Evolutionary conservation across 2,888 invertebrate species (phyloP), one percentile per base, ranked within the genome.

Genomic region (Parthenolecanium corni): DNA sequence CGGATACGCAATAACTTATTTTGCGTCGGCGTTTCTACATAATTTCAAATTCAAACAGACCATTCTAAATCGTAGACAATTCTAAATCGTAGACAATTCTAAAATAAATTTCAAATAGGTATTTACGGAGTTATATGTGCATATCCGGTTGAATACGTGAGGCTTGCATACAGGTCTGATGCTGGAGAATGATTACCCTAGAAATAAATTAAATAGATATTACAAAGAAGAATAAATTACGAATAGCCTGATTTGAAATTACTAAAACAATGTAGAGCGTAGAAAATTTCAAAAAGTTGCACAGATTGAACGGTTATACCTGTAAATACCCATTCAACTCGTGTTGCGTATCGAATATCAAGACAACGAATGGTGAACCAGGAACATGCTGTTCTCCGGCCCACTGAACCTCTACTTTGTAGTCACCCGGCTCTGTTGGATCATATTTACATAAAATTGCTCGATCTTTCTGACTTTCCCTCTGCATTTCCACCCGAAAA

Each of bases 401-500:
- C 97, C 97, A 98, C 74, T 89, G 87, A 2, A 94, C 92, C 74
- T 96, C 94, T 46, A 98, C 92, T 66, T 95, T 82, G 75, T 98
- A 99, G 75, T 98, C 95, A 36, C 98, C 98, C 3, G 96, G 95
- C 74, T 98, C 97, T 61, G 94, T 94, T 65, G 98, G 98, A 75
- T 97, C 96, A 74, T 86, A 86, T 78, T 92, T 92, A 82, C 98
- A 98, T 62, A 96, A 79, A 73, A 99, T 98, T 44, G 95, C 95
- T 69, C 98, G 80, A 74, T 99, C 98, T 73, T 95, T 93, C 76
- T 96, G 95, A 72, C 87, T 94, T 75, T 98, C 97, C 16, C 97
- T 79, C 74, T 95, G 95, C 97, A 99, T 99, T 75, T 98, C 97
- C 5, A 99, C 98, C 69, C 96, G 83, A 79, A 99, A 99, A n/a